Evolutionary conservation across 2,797 vertebrate species (phyloP).

Genomic region (Bucorvus abyssinicus): DNA sequence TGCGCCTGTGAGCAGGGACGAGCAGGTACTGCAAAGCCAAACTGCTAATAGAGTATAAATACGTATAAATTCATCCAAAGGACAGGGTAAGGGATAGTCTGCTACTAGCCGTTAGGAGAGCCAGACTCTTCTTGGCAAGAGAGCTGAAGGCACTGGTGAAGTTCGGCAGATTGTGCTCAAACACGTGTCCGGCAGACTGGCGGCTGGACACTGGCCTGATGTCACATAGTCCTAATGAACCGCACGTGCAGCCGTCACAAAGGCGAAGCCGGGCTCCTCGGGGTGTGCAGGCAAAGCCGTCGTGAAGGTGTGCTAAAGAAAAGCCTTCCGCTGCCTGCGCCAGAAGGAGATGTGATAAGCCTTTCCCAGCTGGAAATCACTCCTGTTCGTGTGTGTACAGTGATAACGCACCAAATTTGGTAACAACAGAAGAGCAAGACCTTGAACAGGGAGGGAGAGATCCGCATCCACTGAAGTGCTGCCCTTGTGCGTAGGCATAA

Average conservation of each 20-base stretch:
- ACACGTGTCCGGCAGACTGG: background rate
- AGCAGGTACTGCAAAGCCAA: background rate
- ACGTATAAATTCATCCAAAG: background rate
- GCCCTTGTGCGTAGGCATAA: background rate
- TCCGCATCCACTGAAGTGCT: background rate
- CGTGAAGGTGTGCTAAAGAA: conserved; percentile 33
- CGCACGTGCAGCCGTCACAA: background rate
- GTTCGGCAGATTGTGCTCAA: conserved; percentile 1
- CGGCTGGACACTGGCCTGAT: background rate
- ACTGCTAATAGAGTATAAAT: background rate
- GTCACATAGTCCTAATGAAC: background rate
- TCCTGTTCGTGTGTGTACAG: background rate
- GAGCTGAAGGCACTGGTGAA: conserved; percentile 19
- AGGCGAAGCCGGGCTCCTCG: background rate
- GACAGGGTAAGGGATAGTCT: background rate
- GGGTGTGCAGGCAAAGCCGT: background rate
- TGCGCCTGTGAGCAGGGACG: background rate
- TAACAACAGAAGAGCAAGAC: background rate
- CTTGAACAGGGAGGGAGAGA: background rate
- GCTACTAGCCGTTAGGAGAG: background rate
- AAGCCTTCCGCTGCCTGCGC: background rate
- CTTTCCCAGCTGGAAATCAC: conserved; percentile 33
- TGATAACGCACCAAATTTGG: background rate
- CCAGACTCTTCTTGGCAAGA: background rate
- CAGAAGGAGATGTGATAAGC: background rate